These are phyloP conservation scores for Rhabdornis inornatus DNA, from an alignment of 2,113 vertebrate species.

Conservation along the genomic window DNA sequence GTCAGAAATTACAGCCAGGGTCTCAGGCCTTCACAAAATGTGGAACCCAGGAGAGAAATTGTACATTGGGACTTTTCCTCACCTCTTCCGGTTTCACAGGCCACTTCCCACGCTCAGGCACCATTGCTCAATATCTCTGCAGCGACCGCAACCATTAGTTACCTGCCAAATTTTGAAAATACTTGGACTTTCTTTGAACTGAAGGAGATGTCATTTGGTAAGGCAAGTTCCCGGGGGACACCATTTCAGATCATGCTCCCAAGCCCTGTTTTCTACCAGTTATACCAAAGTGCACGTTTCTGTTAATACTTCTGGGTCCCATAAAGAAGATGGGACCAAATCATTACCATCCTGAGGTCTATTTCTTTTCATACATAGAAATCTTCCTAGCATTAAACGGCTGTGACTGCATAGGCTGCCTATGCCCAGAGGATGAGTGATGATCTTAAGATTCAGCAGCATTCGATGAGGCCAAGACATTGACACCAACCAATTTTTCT, in stretches of 20 bases:
- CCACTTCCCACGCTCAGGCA: background rate
- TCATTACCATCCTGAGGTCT: background rate
- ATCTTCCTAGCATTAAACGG: background rate
- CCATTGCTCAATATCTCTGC: background rate
- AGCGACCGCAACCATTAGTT: background rate
- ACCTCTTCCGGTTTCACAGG: background rate
- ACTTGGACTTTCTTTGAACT: background rate
- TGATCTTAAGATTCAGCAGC: background rate
- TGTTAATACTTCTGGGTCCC: background rate
- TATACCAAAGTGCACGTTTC: background rate
- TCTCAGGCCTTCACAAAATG: background rate
- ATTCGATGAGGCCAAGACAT: background rate
- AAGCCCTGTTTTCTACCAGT: background rate
- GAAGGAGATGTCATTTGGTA: background rate
- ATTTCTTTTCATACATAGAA: background rate
- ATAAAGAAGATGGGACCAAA: background rate
- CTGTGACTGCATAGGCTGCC: background rate
- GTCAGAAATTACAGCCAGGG: background rate
- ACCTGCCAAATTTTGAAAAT: background rate
- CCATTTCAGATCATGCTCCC: accelerated
- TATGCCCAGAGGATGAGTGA: background rate
- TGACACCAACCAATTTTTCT: background rate
- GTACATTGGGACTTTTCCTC: background rate
- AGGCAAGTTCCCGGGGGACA: background rate
- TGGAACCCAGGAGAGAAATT: background rate